These are phyloP conservation scores for Orientallactaga bullata DNA, from an alignment of 2,113 vertebrate genomes.

Conservation along the genomic window DNA sequence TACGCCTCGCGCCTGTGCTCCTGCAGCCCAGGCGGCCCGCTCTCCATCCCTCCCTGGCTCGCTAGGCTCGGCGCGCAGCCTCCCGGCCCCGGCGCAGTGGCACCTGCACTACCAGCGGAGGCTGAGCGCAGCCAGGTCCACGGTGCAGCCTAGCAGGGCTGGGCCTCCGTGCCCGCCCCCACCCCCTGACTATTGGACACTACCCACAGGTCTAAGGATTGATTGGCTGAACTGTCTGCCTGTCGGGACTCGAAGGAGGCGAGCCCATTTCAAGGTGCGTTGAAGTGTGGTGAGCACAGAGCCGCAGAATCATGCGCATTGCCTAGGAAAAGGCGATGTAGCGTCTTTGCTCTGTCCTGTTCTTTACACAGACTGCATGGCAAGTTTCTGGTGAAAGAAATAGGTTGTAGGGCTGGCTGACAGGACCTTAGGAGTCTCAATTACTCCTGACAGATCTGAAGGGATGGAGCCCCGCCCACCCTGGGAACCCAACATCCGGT, in stretches of 20 bases:
- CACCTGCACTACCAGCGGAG: slow-evolving; percentile 76
- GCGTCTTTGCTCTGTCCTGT: slow-evolving; percentile 26
- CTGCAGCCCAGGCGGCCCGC: slow-evolving; percentile 89
- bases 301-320: slow-evolving; percentile 99
- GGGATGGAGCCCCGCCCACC: slow-evolving; percentile 62
- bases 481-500: slow-evolving; percentile 76
- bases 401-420: slow-evolving; percentile 13
- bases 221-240: slow-evolving; percentile 88
- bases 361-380: slow-evolving; percentile 63
- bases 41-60: slow-evolving; percentile 91
- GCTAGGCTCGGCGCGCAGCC: slow-evolving; percentile 88
- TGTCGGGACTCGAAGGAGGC: slow-evolving; percentile 83
- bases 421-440: slow-evolving; percentile 34
- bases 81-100: slow-evolving; percentile 68
- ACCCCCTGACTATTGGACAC: slow-evolving; percentile 78
- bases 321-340: slow-evolving; percentile 84
- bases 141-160: slow-evolving; percentile 89
- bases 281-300: slow-evolving; percentile 94
- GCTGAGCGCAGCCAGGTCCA: slow-evolving; percentile 83
- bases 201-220: slow-evolving; percentile 83
- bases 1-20: slow-evolving; percentile 86
- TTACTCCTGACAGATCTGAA: slow-evolving; percentile 32
- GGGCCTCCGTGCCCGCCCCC: slow-evolving; percentile 85
- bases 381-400: slow-evolving; percentile 70
- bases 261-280: slow-evolving; percentile 95